Percentiles rank a stretch among this genome's conserved stretches.
Conservation (phyloP, 1,140 invertebrate genomes). For the Drosophila santomea region DNA sequence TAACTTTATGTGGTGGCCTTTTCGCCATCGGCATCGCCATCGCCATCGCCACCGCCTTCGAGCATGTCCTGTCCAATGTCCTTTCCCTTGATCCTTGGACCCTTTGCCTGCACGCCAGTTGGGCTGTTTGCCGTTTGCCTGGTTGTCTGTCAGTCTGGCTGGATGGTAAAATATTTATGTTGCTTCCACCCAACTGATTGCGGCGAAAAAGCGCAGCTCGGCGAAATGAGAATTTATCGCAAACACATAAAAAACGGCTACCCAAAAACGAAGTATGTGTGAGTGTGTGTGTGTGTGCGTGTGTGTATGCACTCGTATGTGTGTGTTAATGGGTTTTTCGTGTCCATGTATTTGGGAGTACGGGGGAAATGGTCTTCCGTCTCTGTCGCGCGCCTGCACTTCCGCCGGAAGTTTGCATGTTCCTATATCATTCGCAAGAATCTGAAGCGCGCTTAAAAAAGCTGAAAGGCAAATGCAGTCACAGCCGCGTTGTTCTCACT, state of each 20-base stretch:
- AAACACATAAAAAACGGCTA: conserved; percentile 66
- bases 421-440: conserved; percentile 74
- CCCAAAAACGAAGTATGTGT: conserved; percentile 12
- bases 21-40: conserved; percentile 37
- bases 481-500: conserved; percentile 4
- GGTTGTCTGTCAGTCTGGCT: conserved; percentile 23
- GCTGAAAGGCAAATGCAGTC: conserved; percentile 35
- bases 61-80: neutral
- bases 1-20: conserved; percentile 48
- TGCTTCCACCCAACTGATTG: conserved; percentile 67
- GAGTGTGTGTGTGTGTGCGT: neutral
- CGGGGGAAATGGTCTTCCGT: conserved; percentile 20
- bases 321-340: conserved; percentile 69
- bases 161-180: conserved; percentile 75
- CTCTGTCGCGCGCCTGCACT: conserved; percentile 55
- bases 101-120: conserved; percentile 16
- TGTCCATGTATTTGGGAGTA: conserved; percentile 36
- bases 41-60: conserved; percentile 33
- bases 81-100: conserved; percentile 7
- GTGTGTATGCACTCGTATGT: neutral
- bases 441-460: conserved; percentile 79
- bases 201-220: conserved; percentile 69
- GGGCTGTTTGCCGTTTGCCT: neutral
- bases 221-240: conserved; percentile 80
- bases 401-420: conserved; percentile 80